Conservation (phyloP, 2,113 vertebrate genomes). For the Irena cyanogastra region DNA sequence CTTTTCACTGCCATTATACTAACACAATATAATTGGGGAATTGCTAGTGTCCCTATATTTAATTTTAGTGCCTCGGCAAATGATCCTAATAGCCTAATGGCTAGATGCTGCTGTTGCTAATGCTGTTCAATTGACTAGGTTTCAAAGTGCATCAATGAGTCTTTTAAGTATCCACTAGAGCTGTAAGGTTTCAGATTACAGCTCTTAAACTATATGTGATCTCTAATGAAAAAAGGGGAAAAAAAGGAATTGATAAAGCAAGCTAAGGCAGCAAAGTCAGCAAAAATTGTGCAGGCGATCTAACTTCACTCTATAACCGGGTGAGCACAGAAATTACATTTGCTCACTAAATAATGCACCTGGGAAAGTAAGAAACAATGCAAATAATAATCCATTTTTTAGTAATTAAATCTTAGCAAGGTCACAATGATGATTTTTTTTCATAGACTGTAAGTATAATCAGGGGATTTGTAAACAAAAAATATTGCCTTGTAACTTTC, state of each 20-base stretch:
- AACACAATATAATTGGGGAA: slow-evolving; percentile 63
- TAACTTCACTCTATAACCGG: background rate
- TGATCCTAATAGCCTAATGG: slow-evolving; percentile 61
- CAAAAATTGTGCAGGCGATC: slow-evolving; percentile 47
- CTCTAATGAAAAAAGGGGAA: slow-evolving; percentile 15
- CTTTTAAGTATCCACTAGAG: slow-evolving; percentile 46
- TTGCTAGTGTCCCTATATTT: slow-evolving; percentile 62
- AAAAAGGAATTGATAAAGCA: slow-evolving; percentile 37
- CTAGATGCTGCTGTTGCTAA: slow-evolving; percentile 42
- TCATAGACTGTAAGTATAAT: slow-evolving; percentile 37
- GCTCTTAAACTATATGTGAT: slow-evolving; percentile 52
- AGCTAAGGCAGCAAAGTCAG: slow-evolving; percentile 51
- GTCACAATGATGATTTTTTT: slow-evolving; percentile 43
- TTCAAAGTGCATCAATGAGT: slow-evolving; percentile 65
- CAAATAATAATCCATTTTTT: slow-evolving; percentile 70
- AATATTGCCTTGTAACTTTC: slow-evolving; percentile 67
- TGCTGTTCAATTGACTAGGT: slow-evolving; percentile 51
- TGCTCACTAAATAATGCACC: slow-evolving; percentile 49
- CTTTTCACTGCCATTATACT: slow-evolving; percentile 60
- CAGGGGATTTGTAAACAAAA: slow-evolving; percentile 58
- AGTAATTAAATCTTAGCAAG: slow-evolving; percentile 66
- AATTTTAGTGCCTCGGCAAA: slow-evolving; percentile 61
- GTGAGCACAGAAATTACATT: slow-evolving; percentile 60
- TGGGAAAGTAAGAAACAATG: slow-evolving; percentile 55
- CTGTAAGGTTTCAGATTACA: slow-evolving; percentile 63